Evolutionary conservation across 2,888 invertebrate genomes (phyloP), one percentile per base, ranked within the genome.

Genomic region (Lumbricus terrestris): DNA sequence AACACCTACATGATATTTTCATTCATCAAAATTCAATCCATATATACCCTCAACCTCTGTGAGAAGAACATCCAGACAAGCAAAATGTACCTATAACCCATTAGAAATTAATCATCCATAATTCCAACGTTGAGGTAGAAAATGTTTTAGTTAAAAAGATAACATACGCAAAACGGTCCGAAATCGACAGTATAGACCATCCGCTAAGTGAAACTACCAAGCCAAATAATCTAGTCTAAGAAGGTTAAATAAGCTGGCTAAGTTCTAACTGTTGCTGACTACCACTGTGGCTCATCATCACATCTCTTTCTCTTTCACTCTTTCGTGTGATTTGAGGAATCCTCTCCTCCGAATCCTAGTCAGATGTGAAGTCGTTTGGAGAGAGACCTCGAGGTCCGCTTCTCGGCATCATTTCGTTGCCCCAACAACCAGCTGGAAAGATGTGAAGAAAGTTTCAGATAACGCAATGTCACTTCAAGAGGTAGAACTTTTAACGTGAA

Each of bases 201-300:
- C 37, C 16, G 85, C 85, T 85, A 85, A 85, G 85, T 35, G 85
- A 85, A 85, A 85, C 85, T 85, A 85, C 20, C 35, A 85, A 85
- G 85, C 85, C 85, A 85, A 85, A 85, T 85, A 85, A 37, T 85
- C 85, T 85, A 85, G 23, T 85, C 85, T 85, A 85, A 85, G 85
- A 35, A 85, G 85, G 85, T 85, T 85, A 85, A 85, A 85, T 37
- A 85, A 85, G 85, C 85, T 85, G 85, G 37, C 85, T 85, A 85
- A 85, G 23, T 37, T 85, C 85, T 85, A 85, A 85, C 85, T 85
- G 85, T 20, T 18, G 85, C 85, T 85, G 35, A 85, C 85, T 85
- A 85, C 85, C 5, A 35, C 85, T 85, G 85, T 85, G 34, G n/a
- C 37, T 69, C 69, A n/a, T 69, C 69, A n/a, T 69, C 29, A 69